Conservation (phyloP, 2,888 invertebrate genomes). For the Alentia gelatinosa region DNA sequence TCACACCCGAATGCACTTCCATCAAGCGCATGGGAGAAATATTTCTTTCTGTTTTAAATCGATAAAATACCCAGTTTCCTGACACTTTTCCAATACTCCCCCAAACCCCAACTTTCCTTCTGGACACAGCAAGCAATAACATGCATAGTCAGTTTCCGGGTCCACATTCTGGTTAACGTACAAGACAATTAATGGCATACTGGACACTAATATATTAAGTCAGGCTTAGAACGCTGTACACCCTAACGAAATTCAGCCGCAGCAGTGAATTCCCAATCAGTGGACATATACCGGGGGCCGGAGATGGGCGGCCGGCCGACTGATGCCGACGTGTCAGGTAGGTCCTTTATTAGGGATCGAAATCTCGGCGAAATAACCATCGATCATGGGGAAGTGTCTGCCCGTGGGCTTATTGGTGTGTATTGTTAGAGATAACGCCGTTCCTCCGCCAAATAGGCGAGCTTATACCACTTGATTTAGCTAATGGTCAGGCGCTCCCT, state of each 20-base stretch:
- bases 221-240: background rate
- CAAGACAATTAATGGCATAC: background rate
- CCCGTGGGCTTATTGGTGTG: constrained; percentile 20
- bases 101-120: no score
- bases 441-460: background rate
- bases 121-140: no score
- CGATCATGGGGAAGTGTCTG: background rate
- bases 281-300: background rate
- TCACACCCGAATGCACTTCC: no score
- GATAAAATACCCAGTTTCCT: no score
- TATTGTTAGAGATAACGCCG: constrained; percentile 32
- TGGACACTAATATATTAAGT: background rate
- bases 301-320: background rate
- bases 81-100: no score
- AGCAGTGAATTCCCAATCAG: background rate
- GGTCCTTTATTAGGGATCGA: constrained; percentile 12
- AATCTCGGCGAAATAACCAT: background rate
- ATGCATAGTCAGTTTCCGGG: no score
- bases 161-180: background rate
- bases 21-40: no score
- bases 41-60: no score
- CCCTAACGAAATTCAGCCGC: background rate
- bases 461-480: constrained; percentile 41
- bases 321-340: constrained; percentile 6
- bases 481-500: constrained; percentile 30